These are phyloP conservation scores for Squalus acanthias DNA, from an alignment of 2,797 vertebrate species.

Conservation along the genomic window DNA sequence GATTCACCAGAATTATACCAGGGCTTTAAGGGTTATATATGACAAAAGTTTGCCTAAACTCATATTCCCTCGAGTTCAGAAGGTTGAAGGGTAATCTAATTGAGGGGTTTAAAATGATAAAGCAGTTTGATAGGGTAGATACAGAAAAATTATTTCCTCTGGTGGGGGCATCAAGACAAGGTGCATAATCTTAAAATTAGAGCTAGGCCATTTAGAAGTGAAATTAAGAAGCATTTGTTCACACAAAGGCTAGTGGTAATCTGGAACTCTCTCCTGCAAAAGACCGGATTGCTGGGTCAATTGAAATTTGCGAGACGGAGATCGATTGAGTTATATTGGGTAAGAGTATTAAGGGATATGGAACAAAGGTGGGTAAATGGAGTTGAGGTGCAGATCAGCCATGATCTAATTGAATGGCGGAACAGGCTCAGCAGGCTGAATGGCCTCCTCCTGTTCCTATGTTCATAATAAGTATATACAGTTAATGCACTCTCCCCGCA, in stretches of 20 bases:
- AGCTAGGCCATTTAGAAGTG: not conserved
- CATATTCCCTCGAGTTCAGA: not conserved
- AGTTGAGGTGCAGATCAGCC: not conserved
- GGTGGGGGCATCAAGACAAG: not conserved
- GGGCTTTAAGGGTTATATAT: not conserved
- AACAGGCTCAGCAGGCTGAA: not conserved
- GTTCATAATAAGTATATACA: too few species aligned
- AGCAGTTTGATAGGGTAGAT: not conserved
- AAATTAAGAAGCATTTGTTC: not conserved
- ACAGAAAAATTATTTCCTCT: not conserved
- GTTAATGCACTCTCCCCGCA: not conserved
- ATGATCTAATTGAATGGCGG: not conserved
- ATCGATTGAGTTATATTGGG: not conserved
- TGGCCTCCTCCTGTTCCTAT: not conserved
- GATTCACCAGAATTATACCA: not conserved
- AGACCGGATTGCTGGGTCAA: not conserved
- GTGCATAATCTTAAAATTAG: not conserved
- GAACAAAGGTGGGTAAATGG: not conserved
- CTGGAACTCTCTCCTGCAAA: not conserved
- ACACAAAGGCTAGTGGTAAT: not conserved
- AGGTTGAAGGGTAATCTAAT: not conserved
- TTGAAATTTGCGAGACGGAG: too few species aligned
- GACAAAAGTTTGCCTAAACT: not conserved
- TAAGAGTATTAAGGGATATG: not conserved
- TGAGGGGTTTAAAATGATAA: not conserved